A percentile compares a stretch with the other conserved stretches of the same genome.
These are phyloP conservation scores for Rhinoraja longicauda DNA, from an alignment of 2,797 vertebrate species.

Conservation along the genomic window DNA sequence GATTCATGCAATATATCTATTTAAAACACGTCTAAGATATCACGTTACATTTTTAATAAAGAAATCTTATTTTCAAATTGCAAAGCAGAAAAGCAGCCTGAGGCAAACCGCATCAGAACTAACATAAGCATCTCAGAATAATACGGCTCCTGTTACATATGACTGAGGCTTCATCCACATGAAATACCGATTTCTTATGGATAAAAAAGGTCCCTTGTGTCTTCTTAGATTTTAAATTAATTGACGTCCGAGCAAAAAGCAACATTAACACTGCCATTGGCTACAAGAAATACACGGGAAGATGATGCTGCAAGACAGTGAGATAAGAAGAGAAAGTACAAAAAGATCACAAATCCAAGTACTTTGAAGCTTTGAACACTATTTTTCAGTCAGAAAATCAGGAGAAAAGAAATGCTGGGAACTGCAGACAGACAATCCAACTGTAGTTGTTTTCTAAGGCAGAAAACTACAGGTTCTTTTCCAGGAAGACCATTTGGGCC, in stretches of 20 bases:
- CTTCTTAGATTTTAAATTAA: neutral
- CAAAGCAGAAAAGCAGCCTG: neutral
- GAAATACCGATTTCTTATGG: neutral
- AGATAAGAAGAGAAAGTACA: neutral
- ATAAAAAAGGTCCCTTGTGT: neutral
- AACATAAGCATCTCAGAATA: neutral
- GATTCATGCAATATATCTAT: neutral
- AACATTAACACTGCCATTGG: neutral
- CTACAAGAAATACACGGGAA: neutral
- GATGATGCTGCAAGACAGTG: neutral
- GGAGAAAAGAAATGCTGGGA: neutral
- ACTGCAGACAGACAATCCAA: neutral
- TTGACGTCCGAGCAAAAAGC: neutral
- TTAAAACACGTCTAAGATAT: neutral
- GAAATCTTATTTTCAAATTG: constrained; percentile 23
- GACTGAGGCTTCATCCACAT: neutral
- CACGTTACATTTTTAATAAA: constrained; percentile 28
- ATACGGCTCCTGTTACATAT: constrained; percentile 1
- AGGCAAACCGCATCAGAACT: neutral
- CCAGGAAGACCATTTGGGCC: neutral
- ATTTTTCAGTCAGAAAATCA: neutral
- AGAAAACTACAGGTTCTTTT: neutral
- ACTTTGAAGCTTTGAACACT: neutral
- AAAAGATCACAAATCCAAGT: neutral
- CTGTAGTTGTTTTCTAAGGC: neutral